Base-by-base conservation (phyloP, 2,113 vertebrate species). In the Potamarius usumacintae region DNA sequence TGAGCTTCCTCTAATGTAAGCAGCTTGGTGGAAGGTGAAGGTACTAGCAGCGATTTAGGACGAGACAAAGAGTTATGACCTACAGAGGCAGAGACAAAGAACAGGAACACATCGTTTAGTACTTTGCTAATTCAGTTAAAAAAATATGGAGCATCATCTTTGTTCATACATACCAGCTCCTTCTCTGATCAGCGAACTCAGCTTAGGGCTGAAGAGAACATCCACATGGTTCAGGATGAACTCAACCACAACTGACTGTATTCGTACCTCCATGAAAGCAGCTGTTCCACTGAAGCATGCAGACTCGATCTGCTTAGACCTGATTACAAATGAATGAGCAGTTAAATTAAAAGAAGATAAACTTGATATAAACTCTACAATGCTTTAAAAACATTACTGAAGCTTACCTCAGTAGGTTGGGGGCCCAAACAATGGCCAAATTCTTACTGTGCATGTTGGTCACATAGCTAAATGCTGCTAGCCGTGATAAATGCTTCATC, bases 381-480 rank as follows among this genome's bases (percentile, higher is more conserved):
- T 48, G 7, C 8, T 67, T 67, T 81, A 14, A 18, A 57, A 58
- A 11, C 52, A 7, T 25, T 53, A 18, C 4, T 34, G 30, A 30
- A 84, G 4, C 77, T 92, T 86, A 99, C 98, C 98, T 96, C 60
- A 99, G 94, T 84, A 99, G 94, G 94, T 99, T 99, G 84, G 98
- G 98, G 18, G 98, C 98, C 98, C 98, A 99, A 87, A 99, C 98
- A 0, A 99, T 99, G 22, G 98, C 98, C 79, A 99, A 92, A 93
- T 99, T 99, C 94, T 99, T 99, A 25, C 96, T 98, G 92, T 99
- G 98, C 98, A 99, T 99, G 86, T 99, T 99, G 88, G 98, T 99
- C 93, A 99, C 95, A 91, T 97, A 97, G 93, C 98, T 98, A 91
- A 97, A 99, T n/a, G 98, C 96, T 57, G 98, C 98, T 4, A 99